Evolutionary conservation across 2,113 vertebrate genomes (phyloP).

Genomic region (Piliocolobus tephrosceles): DNA sequence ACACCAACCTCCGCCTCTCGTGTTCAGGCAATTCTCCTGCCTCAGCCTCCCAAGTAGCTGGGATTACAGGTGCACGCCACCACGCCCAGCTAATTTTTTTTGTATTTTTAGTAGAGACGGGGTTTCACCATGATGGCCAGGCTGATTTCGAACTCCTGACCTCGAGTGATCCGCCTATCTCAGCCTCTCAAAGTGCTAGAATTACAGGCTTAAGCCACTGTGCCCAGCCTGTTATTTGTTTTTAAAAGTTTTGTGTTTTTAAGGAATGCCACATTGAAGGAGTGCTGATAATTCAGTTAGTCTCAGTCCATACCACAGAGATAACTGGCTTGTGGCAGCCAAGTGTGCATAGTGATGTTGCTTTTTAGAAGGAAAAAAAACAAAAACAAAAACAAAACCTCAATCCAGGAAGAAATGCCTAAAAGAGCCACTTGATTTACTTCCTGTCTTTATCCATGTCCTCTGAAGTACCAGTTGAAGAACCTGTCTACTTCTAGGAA

Average conservation of each 20-base stretch:
- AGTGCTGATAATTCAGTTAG: slow-evolving; percentile 45
- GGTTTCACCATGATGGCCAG: too few relatives aligned
- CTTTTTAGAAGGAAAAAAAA: neutral
- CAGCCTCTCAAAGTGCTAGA: too few relatives aligned
- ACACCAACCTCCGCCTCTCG: too few relatives aligned
- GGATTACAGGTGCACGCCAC: too few relatives aligned
- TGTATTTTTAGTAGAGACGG: too few relatives aligned
- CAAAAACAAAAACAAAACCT: neutral
- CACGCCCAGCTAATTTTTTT: too few relatives aligned
- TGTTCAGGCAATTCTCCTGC: too few relatives aligned
- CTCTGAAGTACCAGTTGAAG: slow-evolving; percentile 52
- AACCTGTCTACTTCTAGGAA: slow-evolving; percentile 12
- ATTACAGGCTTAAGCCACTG: too few relatives aligned
- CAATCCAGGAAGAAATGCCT: slow-evolving; percentile 52
- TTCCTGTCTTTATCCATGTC: slow-evolving; percentile 38
- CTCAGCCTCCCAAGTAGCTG: too few relatives aligned
- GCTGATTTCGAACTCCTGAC: too few relatives aligned
- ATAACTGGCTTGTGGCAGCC: neutral
- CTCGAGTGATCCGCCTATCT: too few relatives aligned
- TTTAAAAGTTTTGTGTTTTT: slow-evolving; percentile 21
- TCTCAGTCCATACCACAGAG: neutral
- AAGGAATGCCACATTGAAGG: neutral
- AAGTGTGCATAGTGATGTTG: neutral
- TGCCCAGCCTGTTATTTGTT: neutral
- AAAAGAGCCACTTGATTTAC: slow-evolving; percentile 39